Base-by-base conservation (phyloP, 92 coral and sea anemone species). In the Desmophyllum pertusum region DNA sequence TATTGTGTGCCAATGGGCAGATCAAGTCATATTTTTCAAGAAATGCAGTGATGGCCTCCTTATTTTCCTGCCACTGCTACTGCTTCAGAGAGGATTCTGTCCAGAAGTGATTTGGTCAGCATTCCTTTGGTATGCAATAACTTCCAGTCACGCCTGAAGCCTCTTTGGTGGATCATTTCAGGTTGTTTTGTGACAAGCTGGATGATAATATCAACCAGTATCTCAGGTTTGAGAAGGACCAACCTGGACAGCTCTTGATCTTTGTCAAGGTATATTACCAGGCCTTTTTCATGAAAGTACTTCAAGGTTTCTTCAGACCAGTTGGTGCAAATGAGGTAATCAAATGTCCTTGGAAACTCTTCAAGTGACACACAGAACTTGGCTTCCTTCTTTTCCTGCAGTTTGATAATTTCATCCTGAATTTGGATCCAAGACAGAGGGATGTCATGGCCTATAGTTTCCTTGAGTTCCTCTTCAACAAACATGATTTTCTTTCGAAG, bases 11-110 rank as follows among this genome's bases (percentile, higher is more conserved):
- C 80, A 82, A 42, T 2, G 86, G 80, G 42, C 80, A 82, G 69
- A 82, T 82, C 31, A 90, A 82, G 46, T 86, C 90, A 63, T 86
- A 90, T 29, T 87, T 74, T 42, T 90, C 93, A 66, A 90, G 87
- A 63, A 86, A 86, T 33, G 82, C 70, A 30, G 72, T 90, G 61
- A 90, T 73, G 38, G 81, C 72, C 53, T 80, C 84, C 7, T 67
- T 21, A 23, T 82, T 81, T 51, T 76, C 72, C 59, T 55, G 37
- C 46, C n/a, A n/a, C n/a, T n/a, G n/a, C n/a, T n/a, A n/a, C n/a
- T n/a, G 77, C 69, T 69, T 78, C 78, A 30, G 52, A 73, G 11
- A 90, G 29, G 78, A 90, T 83, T 21, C 50, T 86, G 5, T 61
- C 25, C 52, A 86, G 76, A 13, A 90, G 83, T 43, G 86, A 14